Evolutionary conservation across 2,797 vertebrate genomes (phyloP).

Genomic region (Phoebastria nigripes): DNA sequence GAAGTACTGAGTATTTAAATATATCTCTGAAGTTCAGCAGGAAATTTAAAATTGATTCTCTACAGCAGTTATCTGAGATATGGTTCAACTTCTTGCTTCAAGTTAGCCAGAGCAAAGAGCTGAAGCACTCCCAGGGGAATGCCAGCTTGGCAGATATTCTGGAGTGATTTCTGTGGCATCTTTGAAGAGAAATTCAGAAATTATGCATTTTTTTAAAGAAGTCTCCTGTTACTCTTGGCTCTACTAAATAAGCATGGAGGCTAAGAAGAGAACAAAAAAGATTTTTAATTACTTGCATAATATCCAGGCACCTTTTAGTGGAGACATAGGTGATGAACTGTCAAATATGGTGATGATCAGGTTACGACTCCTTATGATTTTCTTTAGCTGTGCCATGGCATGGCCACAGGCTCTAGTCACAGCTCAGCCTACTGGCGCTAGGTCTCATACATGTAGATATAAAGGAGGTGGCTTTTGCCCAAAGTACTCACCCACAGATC

Average conservation of each 20-base stretch:
- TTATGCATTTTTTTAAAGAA: background rate
- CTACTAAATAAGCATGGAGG: background rate
- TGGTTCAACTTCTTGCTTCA: constrained; percentile 17
- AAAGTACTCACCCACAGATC: background rate
- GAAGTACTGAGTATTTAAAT: constrained; percentile 52
- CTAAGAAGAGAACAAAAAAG: background rate
- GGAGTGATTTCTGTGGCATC: background rate
- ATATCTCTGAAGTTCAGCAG: constrained; percentile 43
- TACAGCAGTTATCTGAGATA: constrained; percentile 52
- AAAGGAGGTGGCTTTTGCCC: background rate
- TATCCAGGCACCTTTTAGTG: background rate
- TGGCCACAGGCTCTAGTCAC: background rate
- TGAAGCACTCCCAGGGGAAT: background rate
- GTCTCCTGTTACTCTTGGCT: background rate
- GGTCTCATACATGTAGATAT: background rate
- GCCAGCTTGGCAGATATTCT: background rate
- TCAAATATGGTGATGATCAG: background rate
- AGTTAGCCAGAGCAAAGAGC: constrained; percentile 29
- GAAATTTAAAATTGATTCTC: constrained; percentile 66
- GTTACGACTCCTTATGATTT: background rate
- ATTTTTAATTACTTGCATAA: background rate
- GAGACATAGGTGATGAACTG: background rate
- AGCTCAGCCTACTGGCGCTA: background rate
- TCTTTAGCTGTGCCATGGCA: background rate
- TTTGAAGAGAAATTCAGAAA: background rate